Evolutionary conservation across 2,797 vertebrate genomes (phyloP).

Genomic region (Pangasius sanitwongsei): DNA sequence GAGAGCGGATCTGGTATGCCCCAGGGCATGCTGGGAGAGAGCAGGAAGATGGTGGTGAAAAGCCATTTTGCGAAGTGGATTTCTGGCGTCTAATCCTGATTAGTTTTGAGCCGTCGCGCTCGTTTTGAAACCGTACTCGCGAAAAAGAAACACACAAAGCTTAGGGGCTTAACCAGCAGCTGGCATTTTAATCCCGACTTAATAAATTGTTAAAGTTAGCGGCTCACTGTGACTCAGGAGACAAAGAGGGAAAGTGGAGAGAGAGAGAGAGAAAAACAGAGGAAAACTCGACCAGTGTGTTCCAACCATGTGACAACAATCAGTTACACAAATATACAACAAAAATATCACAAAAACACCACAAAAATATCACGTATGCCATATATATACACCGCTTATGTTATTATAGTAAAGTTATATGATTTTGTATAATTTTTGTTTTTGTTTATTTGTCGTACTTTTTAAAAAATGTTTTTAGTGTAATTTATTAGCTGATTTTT

Average conservation of each 20-base stretch:
- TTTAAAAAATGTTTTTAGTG: neutral
- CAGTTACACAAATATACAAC: neutral
- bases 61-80: slow-evolving; percentile 85
- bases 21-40: slow-evolving; percentile 75
- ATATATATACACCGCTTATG: neutral
- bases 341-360: too few species aligned
- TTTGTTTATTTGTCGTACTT: neutral
- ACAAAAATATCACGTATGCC: neutral
- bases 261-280: neutral
- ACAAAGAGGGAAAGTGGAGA: neutral
- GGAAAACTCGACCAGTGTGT: neutral
- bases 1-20: slow-evolving; percentile 39
- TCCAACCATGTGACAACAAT: neutral
- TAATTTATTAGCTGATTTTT: neutral
- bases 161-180: slow-evolving; percentile 86
- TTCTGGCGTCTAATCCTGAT: slow-evolving; percentile 86
- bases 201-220: slow-evolving; percentile 88
- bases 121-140: slow-evolving; percentile 85
- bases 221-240: slow-evolving; percentile 73
- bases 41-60: slow-evolving; percentile 77
- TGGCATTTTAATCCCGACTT: slow-evolving; percentile 86
- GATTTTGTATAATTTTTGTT: neutral
- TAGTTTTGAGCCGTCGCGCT: slow-evolving; percentile 87
- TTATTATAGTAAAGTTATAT: neutral
- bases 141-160: slow-evolving; percentile 73